Conservation (phyloP, 2,797 vertebrate genomes). For the Karalla daura region DNA sequence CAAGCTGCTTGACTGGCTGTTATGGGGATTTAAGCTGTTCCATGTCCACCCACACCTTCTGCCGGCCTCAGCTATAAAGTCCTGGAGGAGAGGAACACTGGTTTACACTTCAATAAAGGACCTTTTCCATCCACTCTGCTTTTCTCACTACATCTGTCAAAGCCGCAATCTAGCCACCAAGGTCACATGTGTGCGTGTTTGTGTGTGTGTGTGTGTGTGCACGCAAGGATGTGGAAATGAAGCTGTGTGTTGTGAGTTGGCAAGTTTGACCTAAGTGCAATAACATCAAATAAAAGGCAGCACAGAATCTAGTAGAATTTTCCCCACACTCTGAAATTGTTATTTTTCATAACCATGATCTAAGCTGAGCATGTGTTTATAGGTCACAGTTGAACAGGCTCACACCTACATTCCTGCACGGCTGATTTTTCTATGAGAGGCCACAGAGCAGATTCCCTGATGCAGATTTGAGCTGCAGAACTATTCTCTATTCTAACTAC, state of each 20-base stretch:
- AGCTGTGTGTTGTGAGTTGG: constrained; percentile 7
- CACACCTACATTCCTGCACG: background rate
- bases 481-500: too few species aligned
- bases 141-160: constrained; percentile 48
- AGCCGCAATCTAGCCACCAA: constrained; percentile 38
- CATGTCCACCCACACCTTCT: constrained; percentile 64
- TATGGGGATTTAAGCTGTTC: constrained; percentile 44
- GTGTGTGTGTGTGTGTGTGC: background rate
- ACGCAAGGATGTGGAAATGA: background rate
- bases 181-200: constrained; percentile 35
- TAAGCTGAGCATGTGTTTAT: background rate
- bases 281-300: constrained; percentile 26
- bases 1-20: constrained; percentile 52
- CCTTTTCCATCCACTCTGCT: constrained; percentile 61
- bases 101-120: constrained; percentile 70
- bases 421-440: constrained; percentile 10
- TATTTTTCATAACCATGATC: constrained; percentile 18
- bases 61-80: constrained; percentile 58
- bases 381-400: constrained; percentile 10
- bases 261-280: constrained; percentile 14
- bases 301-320: background rate
- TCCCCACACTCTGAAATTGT: constrained; percentile 1
- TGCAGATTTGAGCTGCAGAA: background rate
- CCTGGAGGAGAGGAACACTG: constrained; percentile 47
- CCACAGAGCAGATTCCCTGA: constrained; percentile 11